Base-by-base conservation (phyloP, 2,113 vertebrate genomes). In the Dendrocopos noguchii region DNA sequence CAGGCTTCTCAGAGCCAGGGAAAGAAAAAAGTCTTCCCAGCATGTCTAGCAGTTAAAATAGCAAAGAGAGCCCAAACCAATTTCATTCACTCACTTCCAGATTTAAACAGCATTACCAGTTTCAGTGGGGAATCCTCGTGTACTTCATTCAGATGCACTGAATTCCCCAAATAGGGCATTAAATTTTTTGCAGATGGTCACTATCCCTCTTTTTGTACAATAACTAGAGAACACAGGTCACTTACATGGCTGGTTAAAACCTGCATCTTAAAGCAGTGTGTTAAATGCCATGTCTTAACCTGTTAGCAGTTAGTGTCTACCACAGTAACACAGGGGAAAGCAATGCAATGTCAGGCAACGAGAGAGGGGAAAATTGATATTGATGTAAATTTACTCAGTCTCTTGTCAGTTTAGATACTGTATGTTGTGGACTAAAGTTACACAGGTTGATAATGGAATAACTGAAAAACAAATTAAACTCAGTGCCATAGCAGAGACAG, bases 381-480 rank as follows among this genome's bases (percentile, higher is more conserved):
- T 42, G 10, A 39, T 67, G 17, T 72, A 29, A 3, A 1, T 87
- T 84, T 73, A 84, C 25, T 88, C 46, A 59, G 6, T 14, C 12
- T 70, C 39, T 70, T 88, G 50, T 15, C 20, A 65, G 67, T 72
- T 81, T 66, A 70, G 16, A 31, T 90, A 20, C 27, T 77, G 4
- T 64, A 20, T 86, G 22, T 65, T 90, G 22, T 65, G n/a, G 39
- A 46, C 61, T 89, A 34, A 74, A 93, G 86, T 71, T 63, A 84
- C 34, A 61, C 56, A 65, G 39, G 95, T 93, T 80, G 68, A 55
- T 90, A 66, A 34, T 36, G 76, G 80, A 95, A 72, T 91, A 78
- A 78, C 85, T 95, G 72, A 94, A 93, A 95, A 96, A 31, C 42
- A 93, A 84, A 93, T 94, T 92, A 95, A 95, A 94, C 94, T 17